These are phyloP conservation scores for Acanthosepion pharaonis DNA, from an alignment of 2,888 invertebrate species.

Conservation along the genomic window DNA sequence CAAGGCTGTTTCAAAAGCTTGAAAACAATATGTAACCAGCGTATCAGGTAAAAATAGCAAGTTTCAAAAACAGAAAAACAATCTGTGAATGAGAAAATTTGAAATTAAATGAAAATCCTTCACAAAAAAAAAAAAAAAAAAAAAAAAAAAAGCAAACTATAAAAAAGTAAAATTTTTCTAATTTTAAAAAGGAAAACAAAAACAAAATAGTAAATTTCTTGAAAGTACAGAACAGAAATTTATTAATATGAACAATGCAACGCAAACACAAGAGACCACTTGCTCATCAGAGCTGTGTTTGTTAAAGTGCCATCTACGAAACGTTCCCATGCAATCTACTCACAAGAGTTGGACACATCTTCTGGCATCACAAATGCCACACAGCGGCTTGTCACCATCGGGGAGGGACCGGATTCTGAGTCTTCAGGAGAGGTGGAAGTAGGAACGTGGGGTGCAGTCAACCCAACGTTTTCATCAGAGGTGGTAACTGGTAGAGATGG, in stretches of 20 bases:
- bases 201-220: not conserved
- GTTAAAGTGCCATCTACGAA: not conserved
- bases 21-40: too few species aligned
- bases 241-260: not conserved
- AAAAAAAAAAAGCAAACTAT: not conserved
- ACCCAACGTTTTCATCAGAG: not conserved
- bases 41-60: too few species aligned
- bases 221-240: not conserved
- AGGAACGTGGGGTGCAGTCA: slow-evolving; percentile 10
- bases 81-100: too few species aligned
- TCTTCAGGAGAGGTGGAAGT: slow-evolving; percentile 6
- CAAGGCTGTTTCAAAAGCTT: too few species aligned
- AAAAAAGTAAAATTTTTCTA: too few species aligned
- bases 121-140: not conserved
- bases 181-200: not conserved
- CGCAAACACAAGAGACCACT: not conserved
- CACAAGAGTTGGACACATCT: slow-evolving; percentile 33
- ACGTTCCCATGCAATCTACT: not conserved
- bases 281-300: too few species aligned
- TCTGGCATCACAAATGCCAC: not conserved
- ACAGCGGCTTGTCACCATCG: slow-evolving; percentile 4
- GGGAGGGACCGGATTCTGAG: not conserved
- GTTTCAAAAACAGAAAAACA: too few species aligned
- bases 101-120: not conserved
- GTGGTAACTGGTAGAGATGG: slow-evolving; percentile 33